phyloP scores from a whole-genome alignment of 2,888 invertebrate genomes.

The Chloromyia formosa region DNA sequence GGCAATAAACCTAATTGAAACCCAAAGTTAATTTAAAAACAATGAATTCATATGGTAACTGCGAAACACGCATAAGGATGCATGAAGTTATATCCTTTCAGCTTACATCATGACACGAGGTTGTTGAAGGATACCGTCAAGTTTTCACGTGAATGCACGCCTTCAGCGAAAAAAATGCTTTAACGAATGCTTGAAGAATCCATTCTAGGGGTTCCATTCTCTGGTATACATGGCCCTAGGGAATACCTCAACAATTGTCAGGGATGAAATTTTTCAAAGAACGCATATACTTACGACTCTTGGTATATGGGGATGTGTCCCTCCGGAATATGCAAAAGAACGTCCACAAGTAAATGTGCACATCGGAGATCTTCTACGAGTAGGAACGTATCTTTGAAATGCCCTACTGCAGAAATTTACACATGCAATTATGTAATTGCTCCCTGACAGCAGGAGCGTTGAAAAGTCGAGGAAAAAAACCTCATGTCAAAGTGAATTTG shows the following conservation, averaged over 20 bases:
- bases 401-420: too few species aligned
- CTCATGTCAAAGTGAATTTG: too few species aligned
- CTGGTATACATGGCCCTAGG: neutral
- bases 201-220: neutral
- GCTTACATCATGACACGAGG: too few species aligned
- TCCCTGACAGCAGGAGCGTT: too few species aligned
- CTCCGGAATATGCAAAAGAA: neutral
- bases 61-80: neutral
- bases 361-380: neutral
- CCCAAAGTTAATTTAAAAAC: neutral
- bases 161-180: neutral
- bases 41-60: neutral
- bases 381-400: too few species aligned
- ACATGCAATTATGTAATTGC: too few species aligned
- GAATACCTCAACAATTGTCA: slow-evolving; percentile 5
- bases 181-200: slow-evolving; percentile 1
- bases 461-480: too few species aligned
- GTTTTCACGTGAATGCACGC: neutral
- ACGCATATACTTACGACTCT: too few species aligned
- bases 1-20: neutral
- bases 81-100: neutral
- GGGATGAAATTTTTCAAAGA: neutral
- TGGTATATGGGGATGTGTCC: neutral
- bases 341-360: neutral
- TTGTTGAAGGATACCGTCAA: too few species aligned